Evolutionary conservation across 2,113 vertebrate species (phyloP).

Genomic region (Lepidothrix coronata): DNA sequence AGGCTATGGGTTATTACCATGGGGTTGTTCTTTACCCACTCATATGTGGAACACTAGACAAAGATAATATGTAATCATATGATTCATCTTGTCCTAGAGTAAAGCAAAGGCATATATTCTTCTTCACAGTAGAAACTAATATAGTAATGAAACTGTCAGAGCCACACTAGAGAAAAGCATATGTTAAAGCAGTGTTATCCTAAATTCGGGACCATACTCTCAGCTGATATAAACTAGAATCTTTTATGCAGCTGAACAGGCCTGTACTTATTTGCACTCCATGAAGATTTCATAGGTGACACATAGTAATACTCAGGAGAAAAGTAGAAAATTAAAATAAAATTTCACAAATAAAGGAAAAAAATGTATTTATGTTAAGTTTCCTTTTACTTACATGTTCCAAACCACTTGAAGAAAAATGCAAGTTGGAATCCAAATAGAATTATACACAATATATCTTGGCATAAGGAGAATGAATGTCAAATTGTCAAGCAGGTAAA

Average conservation of each 20-base stretch:
- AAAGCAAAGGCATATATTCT: neutral
- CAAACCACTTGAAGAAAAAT: neutral
- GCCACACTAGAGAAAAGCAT: neutral
- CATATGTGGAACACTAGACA: neutral
- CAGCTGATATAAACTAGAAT: neutral
- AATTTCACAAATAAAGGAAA: neutral
- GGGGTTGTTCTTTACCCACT: neutral
- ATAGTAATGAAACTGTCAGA: neutral
- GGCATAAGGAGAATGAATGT: neutral
- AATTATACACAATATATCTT: neutral
- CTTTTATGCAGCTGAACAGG: neutral
- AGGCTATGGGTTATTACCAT: neutral
- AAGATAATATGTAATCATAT: neutral
- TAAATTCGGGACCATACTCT: neutral
- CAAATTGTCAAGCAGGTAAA: constrained; percentile 1
- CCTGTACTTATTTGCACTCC: neutral
- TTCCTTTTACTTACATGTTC: neutral
- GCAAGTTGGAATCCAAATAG: neutral
- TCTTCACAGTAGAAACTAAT: neutral
- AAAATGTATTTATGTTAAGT: neutral
- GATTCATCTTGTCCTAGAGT: neutral
- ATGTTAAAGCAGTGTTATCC: neutral
- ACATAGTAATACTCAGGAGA: neutral
- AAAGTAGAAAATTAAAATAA: neutral
- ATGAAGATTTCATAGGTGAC: neutral